Evolutionary conservation across 2,113 vertebrate species (phyloP).

Genomic region (Chlamydotis undulata): DNA sequence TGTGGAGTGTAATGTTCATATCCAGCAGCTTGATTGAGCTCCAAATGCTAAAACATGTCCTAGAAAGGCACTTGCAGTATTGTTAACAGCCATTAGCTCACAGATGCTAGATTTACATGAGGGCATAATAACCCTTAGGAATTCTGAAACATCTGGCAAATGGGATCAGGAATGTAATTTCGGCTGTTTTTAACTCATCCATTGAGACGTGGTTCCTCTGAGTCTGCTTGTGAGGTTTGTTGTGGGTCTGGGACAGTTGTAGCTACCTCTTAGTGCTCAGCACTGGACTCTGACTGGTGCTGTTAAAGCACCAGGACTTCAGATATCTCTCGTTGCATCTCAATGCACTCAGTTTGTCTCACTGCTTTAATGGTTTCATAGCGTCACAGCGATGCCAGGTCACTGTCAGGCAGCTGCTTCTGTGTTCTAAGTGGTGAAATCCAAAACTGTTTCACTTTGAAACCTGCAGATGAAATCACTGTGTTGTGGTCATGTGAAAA

Average conservation of each 20-base stretch:
- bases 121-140: slow-evolving; percentile 21
- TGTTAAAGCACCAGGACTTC: background rate
- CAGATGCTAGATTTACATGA: slow-evolving; percentile 47
- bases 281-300: background rate
- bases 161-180: slow-evolving; percentile 31
- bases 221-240: background rate
- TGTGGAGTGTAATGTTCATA: slow-evolving; percentile 12
- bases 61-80: slow-evolving; percentile 49
- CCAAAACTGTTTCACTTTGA: background rate
- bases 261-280: background rate
- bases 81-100: slow-evolving; percentile 40
- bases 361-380: background rate
- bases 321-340: background rate
- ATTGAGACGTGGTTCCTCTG: background rate
- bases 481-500: background rate
- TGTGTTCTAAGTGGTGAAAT: background rate
- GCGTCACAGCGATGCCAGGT: background rate
- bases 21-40: slow-evolving; percentile 40
- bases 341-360: background rate
- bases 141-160: slow-evolving; percentile 55
- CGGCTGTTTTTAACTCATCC: background rate
- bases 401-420: background rate
- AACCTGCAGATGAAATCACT: background rate
- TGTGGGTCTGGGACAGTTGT: background rate
- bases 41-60: slow-evolving; percentile 38